Evolutionary conservation across 2,113 vertebrate genomes (phyloP).

Genomic region (Oncorhynchus clarkii): DNA sequence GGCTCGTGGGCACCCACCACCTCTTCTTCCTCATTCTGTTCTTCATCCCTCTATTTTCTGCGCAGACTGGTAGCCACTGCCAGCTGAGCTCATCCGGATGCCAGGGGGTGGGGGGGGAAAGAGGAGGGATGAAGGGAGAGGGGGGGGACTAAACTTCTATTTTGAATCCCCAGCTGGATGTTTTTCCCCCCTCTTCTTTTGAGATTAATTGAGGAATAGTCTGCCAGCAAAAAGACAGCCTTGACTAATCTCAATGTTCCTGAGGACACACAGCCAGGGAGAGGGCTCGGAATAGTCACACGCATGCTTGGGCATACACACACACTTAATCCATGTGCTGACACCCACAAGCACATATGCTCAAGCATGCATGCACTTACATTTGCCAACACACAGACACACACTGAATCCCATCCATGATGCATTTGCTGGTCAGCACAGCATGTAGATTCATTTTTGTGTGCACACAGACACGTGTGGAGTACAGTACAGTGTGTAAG

Average conservation of each 20-base stretch:
- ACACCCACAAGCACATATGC: constrained; percentile 7
- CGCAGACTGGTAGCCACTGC: constrained; percentile 35
- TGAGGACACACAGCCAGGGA: not conserved
- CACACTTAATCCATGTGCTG: not conserved
- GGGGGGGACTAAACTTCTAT: constrained; percentile 37
- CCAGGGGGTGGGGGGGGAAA: constrained; percentile 44
- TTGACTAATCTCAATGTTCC: constrained; percentile 22
- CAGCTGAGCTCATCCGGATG: constrained; percentile 46
- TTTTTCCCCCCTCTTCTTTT: constrained; percentile 50
- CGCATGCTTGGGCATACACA: constrained; percentile 8
- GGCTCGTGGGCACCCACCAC: not conserved
- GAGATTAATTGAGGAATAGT: constrained; percentile 52
- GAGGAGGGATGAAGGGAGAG: not conserved
- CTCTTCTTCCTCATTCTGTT: not conserved
- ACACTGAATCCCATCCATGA: not conserved
- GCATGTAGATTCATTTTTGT: not conserved
- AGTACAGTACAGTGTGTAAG: too few species aligned
- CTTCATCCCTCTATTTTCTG: constrained; percentile 5
- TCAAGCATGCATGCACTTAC: constrained; percentile 13
- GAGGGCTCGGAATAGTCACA: not conserved
- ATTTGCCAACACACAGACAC: not conserved
- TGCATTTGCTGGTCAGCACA: not conserved
- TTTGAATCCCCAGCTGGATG: constrained; percentile 57
- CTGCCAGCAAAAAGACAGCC: constrained; percentile 48
- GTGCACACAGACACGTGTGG: not conserved